These are phyloP conservation scores for Clistopyga incitator DNA, from an alignment of 2,888 invertebrate genomes.

Conservation along the genomic window DNA sequence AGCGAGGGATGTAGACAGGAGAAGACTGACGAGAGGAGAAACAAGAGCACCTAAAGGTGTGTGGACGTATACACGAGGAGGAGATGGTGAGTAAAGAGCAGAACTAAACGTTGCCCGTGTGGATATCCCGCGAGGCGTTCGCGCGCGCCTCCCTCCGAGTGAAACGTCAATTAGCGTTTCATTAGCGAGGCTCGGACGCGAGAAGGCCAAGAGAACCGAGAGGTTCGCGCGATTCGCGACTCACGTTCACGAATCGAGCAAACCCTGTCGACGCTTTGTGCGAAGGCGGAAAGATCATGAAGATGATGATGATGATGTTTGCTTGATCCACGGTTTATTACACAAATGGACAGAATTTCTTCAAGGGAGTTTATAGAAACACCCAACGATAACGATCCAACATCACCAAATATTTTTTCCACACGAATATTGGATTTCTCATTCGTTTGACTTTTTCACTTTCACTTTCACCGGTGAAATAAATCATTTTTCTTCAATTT, in stretches of 20 bases:
- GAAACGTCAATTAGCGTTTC: conserved; percentile 76
- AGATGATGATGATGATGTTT: conserved; percentile 1
- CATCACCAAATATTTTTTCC: no score
- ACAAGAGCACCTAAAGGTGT: conserved; percentile 32
- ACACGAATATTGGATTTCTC: no score
- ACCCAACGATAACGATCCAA: no score
- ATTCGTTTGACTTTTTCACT: no score
- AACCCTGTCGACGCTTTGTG: conserved; percentile 30
- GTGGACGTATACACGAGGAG: conserved; percentile 7
- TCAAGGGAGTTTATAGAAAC: background rate
- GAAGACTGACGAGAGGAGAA: conserved; percentile 35
- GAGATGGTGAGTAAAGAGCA: conserved; percentile 57
- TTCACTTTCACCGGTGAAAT: no score
- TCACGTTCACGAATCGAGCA: conserved; percentile 27
- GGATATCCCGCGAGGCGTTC: conserved; percentile 52
- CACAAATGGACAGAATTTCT: background rate
- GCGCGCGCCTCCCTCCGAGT: conserved; percentile 38
- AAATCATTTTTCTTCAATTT: no score
- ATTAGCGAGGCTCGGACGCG: conserved; percentile 67
- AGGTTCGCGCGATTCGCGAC: background rate
- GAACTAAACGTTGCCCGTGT: conserved; percentile 54
- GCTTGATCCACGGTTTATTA: conserved; percentile 8
- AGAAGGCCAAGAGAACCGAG: conserved; percentile 7
- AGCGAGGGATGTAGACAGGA: conserved; percentile 40
- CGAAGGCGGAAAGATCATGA: conserved; percentile 12